Evolutionary conservation across 2,888 invertebrate species (phyloP).

Genomic region (Sphecodes monilicornis): DNA sequence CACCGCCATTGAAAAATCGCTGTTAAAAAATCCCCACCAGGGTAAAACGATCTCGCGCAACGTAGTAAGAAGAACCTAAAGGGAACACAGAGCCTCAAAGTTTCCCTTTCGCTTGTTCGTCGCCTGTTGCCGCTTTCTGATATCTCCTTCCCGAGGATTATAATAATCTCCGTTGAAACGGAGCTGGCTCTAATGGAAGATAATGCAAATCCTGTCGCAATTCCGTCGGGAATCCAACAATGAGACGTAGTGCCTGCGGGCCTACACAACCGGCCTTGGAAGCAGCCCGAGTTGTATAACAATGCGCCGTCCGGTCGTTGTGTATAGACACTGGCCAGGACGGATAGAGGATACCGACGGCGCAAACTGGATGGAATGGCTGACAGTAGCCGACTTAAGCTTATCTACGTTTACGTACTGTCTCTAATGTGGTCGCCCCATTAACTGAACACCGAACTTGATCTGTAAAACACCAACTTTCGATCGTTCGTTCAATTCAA

Average conservation of each 20-base stretch:
- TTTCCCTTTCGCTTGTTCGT: background rate
- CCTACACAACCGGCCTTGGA: conserved; percentile 40
- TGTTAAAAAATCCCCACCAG: too few species aligned
- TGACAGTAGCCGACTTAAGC: conserved; percentile 63
- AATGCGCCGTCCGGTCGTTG: conserved; percentile 32
- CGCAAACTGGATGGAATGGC: conserved; percentile 37
- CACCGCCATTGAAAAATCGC: too few species aligned
- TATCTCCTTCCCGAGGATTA: conserved; percentile 39
- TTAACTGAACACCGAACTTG: conserved; percentile 55
- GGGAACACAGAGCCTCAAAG: background rate
- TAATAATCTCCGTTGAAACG: conserved; percentile 60
- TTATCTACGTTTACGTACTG: conserved; percentile 65
- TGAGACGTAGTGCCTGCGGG: conserved; percentile 65
- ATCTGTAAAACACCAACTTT: too few species aligned
- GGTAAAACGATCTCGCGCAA: background rate
- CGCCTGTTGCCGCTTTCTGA: conserved; percentile 12
- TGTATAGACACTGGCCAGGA: conserved; percentile 43
- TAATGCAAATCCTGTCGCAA: conserved; percentile 66
- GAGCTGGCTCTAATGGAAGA: conserved; percentile 57
- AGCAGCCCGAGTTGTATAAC: conserved; percentile 50
- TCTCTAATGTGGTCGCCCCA: conserved; percentile 36
- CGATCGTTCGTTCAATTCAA: too few species aligned
- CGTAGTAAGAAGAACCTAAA: background rate
- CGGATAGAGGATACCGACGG: conserved; percentile 46
- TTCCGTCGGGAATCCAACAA: conserved; percentile 64